Evolutionary conservation across 2,888 invertebrate species (phyloP), one percentile per base, ranked within the genome.

Genomic region (Meiosimyza platycephala): DNA sequence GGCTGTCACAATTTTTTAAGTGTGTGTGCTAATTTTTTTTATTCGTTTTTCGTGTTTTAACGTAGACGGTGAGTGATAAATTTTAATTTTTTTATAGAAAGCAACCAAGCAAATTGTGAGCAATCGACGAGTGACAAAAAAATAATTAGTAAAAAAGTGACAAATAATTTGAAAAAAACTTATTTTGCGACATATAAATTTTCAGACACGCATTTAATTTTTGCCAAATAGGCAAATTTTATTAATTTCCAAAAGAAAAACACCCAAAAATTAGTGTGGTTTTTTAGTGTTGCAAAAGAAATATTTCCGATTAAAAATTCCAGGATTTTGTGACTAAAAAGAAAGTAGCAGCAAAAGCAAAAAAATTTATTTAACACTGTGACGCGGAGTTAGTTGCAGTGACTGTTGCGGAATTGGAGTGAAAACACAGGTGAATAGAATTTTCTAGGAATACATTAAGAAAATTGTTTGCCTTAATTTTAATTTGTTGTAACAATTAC

Each of bases 31-130:
- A 59, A 4, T 60, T 60, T 60, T 28, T 28, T 52, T 33, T 18
- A 52, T 70, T 60, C 48, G 57, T 47, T 57, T 68, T 48, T 68
- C 28, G 59, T 59, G 59, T 68, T 22, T 47, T 18, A 68, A 48
- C 22, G 48, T 16, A 57, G 59, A 47, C 68, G 48, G 66, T 40
- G 40, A 40, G 6, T 40, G 40, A 40, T 40, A 9, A 6, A 40
- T 40, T 40, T 40, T 40, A 40, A 40, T 40, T 40, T 9, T 40
- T 40, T 40, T 40, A 9, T 40, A 33, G 52, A 57, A 62, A 70
- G 62, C 18, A 51, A 51, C n/a, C 62, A 15, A 62, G 13, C 40
- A 40, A 40, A 40, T 55, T 11, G 48, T 22, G 54, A 40, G 55
- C 68, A 68, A 67, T 15, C 40, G 52, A 55, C 11, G n/a, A 48